Conservation (phyloP, 2,888 invertebrate species). For the Teleiodes luculella region DNA sequence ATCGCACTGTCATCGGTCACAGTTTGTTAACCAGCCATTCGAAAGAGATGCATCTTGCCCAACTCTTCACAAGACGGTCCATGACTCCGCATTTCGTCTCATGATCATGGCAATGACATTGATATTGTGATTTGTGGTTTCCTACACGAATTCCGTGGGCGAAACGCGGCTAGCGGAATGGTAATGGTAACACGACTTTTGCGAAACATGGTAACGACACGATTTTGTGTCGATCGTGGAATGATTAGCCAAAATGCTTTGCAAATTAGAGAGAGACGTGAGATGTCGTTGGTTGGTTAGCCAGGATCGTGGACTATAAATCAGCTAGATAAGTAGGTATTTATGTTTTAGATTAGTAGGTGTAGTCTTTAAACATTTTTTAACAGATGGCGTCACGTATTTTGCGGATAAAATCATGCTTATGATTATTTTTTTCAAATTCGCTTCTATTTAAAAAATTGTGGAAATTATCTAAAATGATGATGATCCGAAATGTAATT, state of each 20-base stretch:
- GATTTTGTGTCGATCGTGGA: constrained; percentile 8
- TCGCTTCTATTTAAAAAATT: too few species aligned
- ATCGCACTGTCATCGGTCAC: background rate
- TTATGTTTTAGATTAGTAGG: too few species aligned
- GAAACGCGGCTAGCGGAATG: constrained; percentile 6
- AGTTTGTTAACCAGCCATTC: background rate
- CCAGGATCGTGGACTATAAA: background rate
- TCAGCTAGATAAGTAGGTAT: background rate
- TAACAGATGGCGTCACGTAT: too few species aligned
- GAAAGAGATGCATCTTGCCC: background rate
- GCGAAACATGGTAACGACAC: constrained; percentile 7
- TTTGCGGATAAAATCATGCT: too few species aligned
- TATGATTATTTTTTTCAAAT: too few species aligned
- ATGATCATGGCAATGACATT: constrained; percentile 19
- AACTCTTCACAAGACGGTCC: background rate
- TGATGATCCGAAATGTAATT: too few species aligned
- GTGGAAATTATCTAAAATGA: too few species aligned
- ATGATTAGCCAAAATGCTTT: constrained; percentile 8
- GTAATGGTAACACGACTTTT: constrained; percentile 19
- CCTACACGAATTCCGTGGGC: constrained; percentile 18
- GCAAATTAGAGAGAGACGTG: background rate
- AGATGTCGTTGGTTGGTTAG: background rate
- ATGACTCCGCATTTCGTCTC: background rate
- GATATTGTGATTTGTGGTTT: constrained; percentile 3
- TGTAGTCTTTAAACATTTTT: too few species aligned